Conservation (phyloP, 2,888 invertebrate genomes). For the Habroteleia sp. region DNA sequence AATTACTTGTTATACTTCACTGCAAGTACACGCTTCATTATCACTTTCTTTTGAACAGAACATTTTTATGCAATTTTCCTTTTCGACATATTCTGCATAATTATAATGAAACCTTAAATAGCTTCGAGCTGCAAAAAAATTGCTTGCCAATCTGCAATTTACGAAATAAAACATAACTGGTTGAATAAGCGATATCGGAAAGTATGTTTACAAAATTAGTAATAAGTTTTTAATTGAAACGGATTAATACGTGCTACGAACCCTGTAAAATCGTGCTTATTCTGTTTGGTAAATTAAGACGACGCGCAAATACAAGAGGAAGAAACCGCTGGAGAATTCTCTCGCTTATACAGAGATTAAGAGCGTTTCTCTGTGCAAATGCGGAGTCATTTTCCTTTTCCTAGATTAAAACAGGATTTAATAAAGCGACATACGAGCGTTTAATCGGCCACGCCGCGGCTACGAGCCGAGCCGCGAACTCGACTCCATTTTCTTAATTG, state of each 20-base stretch:
- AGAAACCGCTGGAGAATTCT: conserved; percentile 40
- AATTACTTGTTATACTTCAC: no score
- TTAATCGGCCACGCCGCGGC: conserved; percentile 74
- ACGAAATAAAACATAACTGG: no score
- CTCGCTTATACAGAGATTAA: conserved; percentile 57
- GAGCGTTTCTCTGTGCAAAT: conserved; percentile 57
- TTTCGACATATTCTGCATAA: no score
- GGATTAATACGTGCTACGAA: conserved; percentile 41
- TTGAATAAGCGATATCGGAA: no score
- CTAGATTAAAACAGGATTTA: conserved; percentile 78
- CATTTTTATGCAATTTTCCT: no score
- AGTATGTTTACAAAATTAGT: conserved; percentile 5
- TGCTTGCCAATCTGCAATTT: no score
- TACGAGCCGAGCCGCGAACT: conserved; percentile 67
- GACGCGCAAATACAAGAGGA: conserved; percentile 53
- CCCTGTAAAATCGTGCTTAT: conserved; percentile 40
- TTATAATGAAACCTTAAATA: no score
- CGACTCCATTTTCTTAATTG: conserved; percentile 71
- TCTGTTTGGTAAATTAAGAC: conserved; percentile 56
- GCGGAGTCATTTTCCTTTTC: conserved; percentile 74
- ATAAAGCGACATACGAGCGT: conserved; percentile 78
- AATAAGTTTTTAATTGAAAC: conserved; percentile 24
- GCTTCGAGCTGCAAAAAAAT: no score
- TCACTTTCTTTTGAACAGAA: no score
- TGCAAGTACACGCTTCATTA: no score